Evolutionary conservation across 1,140 invertebrate genomes (phyloP).

Genomic region (Pogonomyrmex californicus): DNA sequence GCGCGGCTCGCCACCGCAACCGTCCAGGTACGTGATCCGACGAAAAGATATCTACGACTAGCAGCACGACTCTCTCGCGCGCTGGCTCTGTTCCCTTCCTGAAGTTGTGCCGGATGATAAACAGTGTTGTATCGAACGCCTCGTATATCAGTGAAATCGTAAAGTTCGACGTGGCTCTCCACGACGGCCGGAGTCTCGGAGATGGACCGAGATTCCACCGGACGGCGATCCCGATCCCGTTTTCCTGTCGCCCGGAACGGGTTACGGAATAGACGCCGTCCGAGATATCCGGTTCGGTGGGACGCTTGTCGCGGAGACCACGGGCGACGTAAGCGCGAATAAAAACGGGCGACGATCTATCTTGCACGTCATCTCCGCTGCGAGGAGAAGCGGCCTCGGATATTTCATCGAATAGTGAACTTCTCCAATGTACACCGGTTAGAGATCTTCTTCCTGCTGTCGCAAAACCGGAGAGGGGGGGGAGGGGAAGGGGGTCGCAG

Average conservation of each 20-base stretch:
- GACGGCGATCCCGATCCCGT: conserved; percentile 35
- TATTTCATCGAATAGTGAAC: conserved; percentile 54
- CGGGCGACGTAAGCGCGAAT: conserved; percentile 25
- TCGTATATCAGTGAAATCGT: conserved; percentile 56
- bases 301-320: conserved; percentile 24
- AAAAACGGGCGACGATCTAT: conserved; percentile 69
- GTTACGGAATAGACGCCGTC: conserved; percentile 38
- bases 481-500: not conserved
- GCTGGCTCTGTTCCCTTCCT: not conserved
- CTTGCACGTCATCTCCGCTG: conserved; percentile 47
- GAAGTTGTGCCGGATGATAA: conserved; percentile 42
- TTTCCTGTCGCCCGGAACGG: conserved; percentile 38
- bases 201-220: conserved; percentile 51
- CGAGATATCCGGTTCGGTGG: conserved; percentile 39
- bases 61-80: conserved; percentile 11
- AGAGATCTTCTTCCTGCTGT: conserved; percentile 39
- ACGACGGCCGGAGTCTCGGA: conserved; percentile 22
- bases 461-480: not conserved
- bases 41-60: conserved; percentile 49
- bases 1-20: conserved; percentile 22
- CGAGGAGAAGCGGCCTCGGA: conserved; percentile 51
- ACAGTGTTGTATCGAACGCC: conserved; percentile 47
- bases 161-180: conserved; percentile 22
- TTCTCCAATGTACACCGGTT: conserved; percentile 33
- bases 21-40: conserved; percentile 69